phyloP scores from a whole-genome alignment of 2,113 vertebrate species.

The Antechinus stuartii region DNA sequence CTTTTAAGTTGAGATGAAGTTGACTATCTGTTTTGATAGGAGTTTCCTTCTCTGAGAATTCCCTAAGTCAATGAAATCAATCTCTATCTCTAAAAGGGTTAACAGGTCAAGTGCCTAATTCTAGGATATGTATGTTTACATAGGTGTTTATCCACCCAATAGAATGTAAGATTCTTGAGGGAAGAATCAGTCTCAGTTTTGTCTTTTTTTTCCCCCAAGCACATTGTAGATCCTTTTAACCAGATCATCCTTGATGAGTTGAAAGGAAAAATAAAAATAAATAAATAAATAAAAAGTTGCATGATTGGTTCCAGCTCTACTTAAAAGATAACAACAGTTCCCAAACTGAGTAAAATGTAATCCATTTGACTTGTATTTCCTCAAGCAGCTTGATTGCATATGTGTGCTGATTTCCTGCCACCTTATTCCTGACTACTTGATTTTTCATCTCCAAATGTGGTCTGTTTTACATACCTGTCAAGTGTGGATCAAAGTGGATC shows the following conservation, averaged over 20 bases:
- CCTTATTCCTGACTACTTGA: background rate
- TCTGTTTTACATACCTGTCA: conserved; percentile 56
- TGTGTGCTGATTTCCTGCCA: conserved; percentile 13
- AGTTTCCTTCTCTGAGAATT: background rate
- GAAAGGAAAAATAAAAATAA: background rate
- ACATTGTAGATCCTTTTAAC: conserved; percentile 5
- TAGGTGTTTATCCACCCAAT: background rate
- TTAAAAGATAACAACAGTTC: background rate
- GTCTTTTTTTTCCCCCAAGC: background rate
- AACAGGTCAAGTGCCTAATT: conserved; percentile 54
- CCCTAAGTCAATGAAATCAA: background rate
- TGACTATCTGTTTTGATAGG: background rate
- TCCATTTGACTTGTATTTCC: background rate
- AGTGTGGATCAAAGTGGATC: background rate
- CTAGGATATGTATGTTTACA: background rate
- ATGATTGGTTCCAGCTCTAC: background rate
- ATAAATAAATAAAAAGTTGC: background rate
- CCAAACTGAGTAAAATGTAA: conserved; percentile 18
- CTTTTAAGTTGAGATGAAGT: background rate
- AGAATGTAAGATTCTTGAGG: background rate
- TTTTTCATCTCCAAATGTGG: conserved; percentile 45
- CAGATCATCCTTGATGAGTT: background rate
- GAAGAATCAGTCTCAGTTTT: background rate
- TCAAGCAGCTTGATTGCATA: background rate
- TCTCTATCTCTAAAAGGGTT: background rate